Base-by-base conservation (phyloP, 30 jellyfish, hydroid and myxozoan species). In the Aurelia aurita complex sp. Pacific region DNA sequence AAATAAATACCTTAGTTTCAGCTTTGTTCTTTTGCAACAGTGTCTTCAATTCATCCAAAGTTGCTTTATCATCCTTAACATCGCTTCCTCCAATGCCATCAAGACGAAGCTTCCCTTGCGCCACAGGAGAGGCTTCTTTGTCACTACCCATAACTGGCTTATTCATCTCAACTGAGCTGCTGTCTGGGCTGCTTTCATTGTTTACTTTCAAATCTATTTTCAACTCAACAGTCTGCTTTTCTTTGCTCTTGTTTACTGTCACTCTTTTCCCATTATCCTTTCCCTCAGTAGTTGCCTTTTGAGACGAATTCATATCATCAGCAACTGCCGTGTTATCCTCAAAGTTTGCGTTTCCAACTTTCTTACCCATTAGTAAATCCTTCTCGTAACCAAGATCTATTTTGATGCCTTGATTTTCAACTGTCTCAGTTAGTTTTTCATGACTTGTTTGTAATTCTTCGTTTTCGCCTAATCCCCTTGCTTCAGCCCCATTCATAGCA, bases 41-140 rank as follows among this genome's bases (percentile, higher is more conserved):
- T 34, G 43, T 7, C 67, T 80, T 80, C 62, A 80, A 43, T 5
- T 64, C 81, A 13, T 80, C 89, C 33, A 80, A 40, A 0, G 38
- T 40, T 11, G 43, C 36, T 7, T 65, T 23, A 19, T 69, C 84
- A 14, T 14, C 64, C 17, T 68, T 81, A 53, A 3, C 55, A 0
- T 67, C 83, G 11, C 29, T 76, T 67, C 82, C 91, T 14, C 91
- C 82, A 33, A 69, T 6, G 4, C 91, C 91, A 60, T 81, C 83
- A 2, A 81, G 83, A 71, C 91, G 32, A 10, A 81, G 29, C 36
- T 63, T n/a, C 29, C 35, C 73, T 42, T 34, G 60, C 2, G 62
- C 69, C 10, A 43, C 69, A 12, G 35, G 18, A 13, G 61, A 16
- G 32, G 33, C 74, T 13, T 80, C 64, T 10, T 53, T 52, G 43